These are phyloP conservation scores for Micropterix aruncella DNA, from an alignment of 2,888 invertebrate genomes.

Conservation along the genomic window DNA sequence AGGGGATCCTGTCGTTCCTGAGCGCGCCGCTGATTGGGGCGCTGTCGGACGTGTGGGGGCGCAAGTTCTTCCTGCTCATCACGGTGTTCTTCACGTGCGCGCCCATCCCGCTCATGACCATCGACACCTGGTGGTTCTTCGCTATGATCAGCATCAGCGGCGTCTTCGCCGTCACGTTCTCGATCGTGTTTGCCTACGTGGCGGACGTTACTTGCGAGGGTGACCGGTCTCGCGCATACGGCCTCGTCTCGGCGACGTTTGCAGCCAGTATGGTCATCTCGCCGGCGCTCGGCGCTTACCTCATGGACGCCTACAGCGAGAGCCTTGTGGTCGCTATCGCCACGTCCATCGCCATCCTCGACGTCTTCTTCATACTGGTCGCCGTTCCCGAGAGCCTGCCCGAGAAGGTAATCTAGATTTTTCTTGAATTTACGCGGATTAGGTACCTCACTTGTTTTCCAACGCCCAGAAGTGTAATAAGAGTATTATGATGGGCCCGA, in stretches of 20 bases:
- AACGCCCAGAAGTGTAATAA: no score
- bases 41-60: conserved; percentile 94
- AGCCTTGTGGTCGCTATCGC: conserved; percentile 87
- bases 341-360: conserved; percentile 88
- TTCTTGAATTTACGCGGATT: no score
- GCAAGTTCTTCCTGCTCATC: conserved; percentile 93
- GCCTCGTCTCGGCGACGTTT: conserved; percentile 96
- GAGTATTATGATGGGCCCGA: no score
- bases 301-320: conserved; percentile 74
- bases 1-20: conserved; percentile 94
- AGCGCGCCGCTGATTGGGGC: conserved; percentile 96
- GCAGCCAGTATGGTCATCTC: conserved; percentile 98
- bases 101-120: conserved; percentile 96
- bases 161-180: conserved; percentile 97
- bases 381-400: conserved; percentile 97
- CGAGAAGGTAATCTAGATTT: no score
- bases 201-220: conserved; percentile 97
- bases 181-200: conserved; percentile 98
- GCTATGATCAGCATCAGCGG: conserved; percentile 98
- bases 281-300: conserved; percentile 86
- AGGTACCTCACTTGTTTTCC: no score
- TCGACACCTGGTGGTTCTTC: conserved; percentile 99
- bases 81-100: conserved; percentile 98
- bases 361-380: conserved; percentile 95
- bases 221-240: conserved; percentile 90